phyloP scores from a whole-genome alignment of 2,113 vertebrate species.

The Ariopsis seemanni region DNA sequence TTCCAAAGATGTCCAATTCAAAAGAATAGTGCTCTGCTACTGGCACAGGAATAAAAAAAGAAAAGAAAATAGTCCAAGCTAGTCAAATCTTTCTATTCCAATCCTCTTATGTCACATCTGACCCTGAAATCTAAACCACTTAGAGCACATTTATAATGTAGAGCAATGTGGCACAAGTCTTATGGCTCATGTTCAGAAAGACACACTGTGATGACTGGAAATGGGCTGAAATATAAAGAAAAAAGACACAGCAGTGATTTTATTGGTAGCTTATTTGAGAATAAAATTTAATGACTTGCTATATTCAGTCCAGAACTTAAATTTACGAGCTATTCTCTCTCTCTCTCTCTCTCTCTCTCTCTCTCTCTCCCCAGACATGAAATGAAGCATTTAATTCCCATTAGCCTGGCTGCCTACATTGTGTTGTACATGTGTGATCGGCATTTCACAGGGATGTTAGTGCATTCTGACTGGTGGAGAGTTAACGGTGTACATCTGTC shows the following conservation, averaged over 20 bases:
- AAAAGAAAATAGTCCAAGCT: not conserved
- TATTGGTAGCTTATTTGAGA: not conserved
- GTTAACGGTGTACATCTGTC: not conserved
- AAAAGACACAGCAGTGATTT: not conserved
- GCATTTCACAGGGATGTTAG: not conserved
- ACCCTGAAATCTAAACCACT: not conserved
- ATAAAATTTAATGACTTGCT: too few relatives aligned
- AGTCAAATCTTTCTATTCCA: not conserved
- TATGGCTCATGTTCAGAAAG: not conserved
- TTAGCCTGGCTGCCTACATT: not conserved
- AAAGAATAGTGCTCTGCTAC: not conserved
- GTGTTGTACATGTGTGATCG: not conserved
- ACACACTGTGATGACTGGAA: not conserved
- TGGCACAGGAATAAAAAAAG: too few relatives aligned
- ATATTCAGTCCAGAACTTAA: too few relatives aligned
- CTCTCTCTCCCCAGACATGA: not conserved
- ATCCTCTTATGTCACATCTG: not conserved
- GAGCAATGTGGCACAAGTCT: not conserved
- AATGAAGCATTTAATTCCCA: not conserved
- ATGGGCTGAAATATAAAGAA: not conserved
- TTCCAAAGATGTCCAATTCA: not conserved
- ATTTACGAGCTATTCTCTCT: not conserved
- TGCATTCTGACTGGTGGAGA: not conserved
- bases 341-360: not conserved
- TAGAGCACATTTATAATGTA: not conserved